phyloP scores from a whole-genome alignment of 92 coral and sea anemone genomes.

The Zoanthus solanderi region DNA sequence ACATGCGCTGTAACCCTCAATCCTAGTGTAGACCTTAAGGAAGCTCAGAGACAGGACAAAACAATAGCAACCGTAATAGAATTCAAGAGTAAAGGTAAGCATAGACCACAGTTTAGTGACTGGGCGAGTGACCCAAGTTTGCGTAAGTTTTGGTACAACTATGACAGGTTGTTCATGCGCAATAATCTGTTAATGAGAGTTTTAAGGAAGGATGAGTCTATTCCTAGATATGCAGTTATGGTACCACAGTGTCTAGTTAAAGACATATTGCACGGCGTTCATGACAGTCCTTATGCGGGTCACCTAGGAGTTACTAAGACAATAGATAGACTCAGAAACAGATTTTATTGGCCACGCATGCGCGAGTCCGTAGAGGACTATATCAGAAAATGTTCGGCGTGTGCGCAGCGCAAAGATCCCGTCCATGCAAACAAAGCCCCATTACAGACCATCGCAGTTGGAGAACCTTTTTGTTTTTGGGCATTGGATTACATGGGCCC shows the following conservation, averaged over 20 bases:
- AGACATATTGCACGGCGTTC: constrained; percentile 19
- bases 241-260: constrained; percentile 10
- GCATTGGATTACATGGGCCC: constrained; percentile 72
- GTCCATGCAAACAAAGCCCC: constrained; percentile 52
- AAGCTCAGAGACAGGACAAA: neutral
- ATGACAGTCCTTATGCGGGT: constrained; percentile 33
- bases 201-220: constrained; percentile 3
- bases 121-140: constrained; percentile 37
- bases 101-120: constrained; percentile 21
- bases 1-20: constrained; percentile 26
- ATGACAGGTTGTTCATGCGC: constrained; percentile 52
- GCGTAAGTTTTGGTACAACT: constrained; percentile 37
- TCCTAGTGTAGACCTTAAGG: neutral
- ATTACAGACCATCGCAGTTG: constrained; percentile 39
- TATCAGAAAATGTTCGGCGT: constrained; percentile 39
- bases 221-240: constrained; percentile 29
- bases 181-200: constrained; percentile 38
- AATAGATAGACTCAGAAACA: constrained; percentile 32
- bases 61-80: constrained; percentile 19
- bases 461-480: constrained; percentile 70
- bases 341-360: constrained; percentile 57
- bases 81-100: constrained; percentile 9
- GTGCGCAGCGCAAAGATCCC: constrained; percentile 44
- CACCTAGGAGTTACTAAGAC: constrained; percentile 27
- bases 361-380: constrained; percentile 41